Evolutionary conservation across 1,140 invertebrate genomes (phyloP).

Genomic region (Drosophila dunni): DNA sequence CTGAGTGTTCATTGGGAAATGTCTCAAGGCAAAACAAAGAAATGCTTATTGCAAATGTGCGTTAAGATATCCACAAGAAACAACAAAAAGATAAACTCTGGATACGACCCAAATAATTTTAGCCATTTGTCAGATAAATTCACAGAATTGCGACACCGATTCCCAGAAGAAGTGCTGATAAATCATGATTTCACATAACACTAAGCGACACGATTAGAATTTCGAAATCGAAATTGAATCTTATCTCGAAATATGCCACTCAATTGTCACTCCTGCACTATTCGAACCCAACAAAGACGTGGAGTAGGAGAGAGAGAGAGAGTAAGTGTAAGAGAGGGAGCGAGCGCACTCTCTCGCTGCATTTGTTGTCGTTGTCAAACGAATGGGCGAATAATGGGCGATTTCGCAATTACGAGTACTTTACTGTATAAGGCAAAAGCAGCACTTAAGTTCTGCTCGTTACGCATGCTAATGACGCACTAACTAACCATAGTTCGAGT

Average conservation of each 20-base stretch:
- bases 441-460: slow-evolving; percentile 17
- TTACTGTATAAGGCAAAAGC: neutral
- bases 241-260: slow-evolving; percentile 41
- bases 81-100: neutral
- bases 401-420: slow-evolving; percentile 38
- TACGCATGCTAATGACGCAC: slow-evolving; percentile 51
- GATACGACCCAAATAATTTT: slow-evolving; percentile 22
- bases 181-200: slow-evolving; percentile 44
- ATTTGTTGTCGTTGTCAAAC: neutral
- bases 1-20: neutral
- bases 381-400: slow-evolving; percentile 28
- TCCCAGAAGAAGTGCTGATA: slow-evolving; percentile 63
- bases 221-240: slow-evolving; percentile 61
- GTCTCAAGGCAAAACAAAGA: slow-evolving; percentile 48
- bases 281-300: slow-evolving; percentile 2
- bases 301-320: neutral
- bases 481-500: slow-evolving; percentile 48
- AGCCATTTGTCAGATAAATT: slow-evolving; percentile 37
- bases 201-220: slow-evolving; percentile 20
- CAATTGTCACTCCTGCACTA: slow-evolving; percentile 14
- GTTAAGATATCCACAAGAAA: slow-evolving; percentile 2
- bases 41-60: neutral
- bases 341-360: neutral
- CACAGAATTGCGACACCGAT: slow-evolving; percentile 40
- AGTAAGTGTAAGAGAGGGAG: neutral